phyloP scores from a whole-genome alignment of 35 echinoderm and acorn worm species.

The Heliocidaris tuberculata region DNA sequence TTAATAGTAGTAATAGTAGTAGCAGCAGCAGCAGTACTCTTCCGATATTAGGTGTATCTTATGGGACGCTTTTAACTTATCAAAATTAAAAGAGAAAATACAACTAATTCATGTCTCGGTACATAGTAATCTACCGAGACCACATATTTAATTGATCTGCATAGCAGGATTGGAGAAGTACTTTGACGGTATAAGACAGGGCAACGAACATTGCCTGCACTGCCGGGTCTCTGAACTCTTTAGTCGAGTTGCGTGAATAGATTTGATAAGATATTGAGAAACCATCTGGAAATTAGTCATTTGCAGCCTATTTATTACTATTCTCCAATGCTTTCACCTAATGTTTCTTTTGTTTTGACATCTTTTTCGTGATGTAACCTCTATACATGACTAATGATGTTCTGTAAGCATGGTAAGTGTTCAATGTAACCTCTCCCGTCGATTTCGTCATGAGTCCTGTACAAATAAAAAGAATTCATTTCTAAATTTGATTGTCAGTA shows the following conservation, averaged over 20 bases:
- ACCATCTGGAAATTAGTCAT: background rate
- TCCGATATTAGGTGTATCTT: too few relatives aligned
- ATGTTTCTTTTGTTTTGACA: background rate
- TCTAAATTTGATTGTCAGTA: too few relatives aligned
- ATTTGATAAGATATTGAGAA: background rate
- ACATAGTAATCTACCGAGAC: too few relatives aligned
- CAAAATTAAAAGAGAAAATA: too few relatives aligned
- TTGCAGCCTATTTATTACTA: background rate
- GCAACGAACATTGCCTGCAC: background rate
- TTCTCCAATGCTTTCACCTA: background rate
- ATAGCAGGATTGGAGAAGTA: background rate
- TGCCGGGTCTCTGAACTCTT: background rate
- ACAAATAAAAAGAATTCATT: too few relatives aligned
- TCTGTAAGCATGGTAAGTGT: too few relatives aligned
- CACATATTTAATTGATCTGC: background rate
- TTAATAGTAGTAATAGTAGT: too few relatives aligned
- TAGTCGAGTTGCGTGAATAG: background rate
- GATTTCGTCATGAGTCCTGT: too few relatives aligned
- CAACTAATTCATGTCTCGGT: too few relatives aligned
- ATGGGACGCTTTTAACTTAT: too few relatives aligned
- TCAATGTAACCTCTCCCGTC: too few relatives aligned
- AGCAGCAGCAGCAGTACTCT: too few relatives aligned
- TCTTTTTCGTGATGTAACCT: background rate
- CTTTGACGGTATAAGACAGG: background rate
- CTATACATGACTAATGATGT: background rate